These are phyloP conservation scores for Idris sp. DNA, from an alignment of 1,140 invertebrate genomes.

Conservation along the genomic window DNA sequence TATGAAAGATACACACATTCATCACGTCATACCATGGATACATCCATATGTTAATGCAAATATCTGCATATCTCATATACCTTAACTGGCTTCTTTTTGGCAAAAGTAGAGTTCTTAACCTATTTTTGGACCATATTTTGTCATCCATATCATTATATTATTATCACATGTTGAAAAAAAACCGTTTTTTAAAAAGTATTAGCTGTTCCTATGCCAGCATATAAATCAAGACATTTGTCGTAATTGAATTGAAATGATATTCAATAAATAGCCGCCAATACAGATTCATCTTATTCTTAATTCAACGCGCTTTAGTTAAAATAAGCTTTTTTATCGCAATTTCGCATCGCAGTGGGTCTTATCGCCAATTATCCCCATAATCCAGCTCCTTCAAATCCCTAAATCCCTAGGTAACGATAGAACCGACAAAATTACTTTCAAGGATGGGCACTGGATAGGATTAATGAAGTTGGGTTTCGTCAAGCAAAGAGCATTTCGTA, in stretches of 20 bases:
- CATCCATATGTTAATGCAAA: too few species aligned
- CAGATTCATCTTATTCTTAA: slow-evolving; percentile 13
- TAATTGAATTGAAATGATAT: slow-evolving; percentile 3
- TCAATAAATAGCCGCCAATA: background rate
- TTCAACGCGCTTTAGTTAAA: slow-evolving; percentile 22
- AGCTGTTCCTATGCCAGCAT: too few species aligned
- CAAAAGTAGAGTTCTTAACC: too few species aligned
- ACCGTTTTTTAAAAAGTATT: too few species aligned
- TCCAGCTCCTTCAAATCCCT: slow-evolving; percentile 55
- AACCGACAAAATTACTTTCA: slow-evolving; percentile 56
- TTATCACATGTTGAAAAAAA: too few species aligned
- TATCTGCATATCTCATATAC: too few species aligned
- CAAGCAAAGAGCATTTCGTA: slow-evolving; percentile 60
- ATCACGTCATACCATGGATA: too few species aligned
- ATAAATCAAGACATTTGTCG: too few species aligned
- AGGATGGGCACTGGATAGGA: slow-evolving; percentile 47
- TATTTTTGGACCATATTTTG: too few species aligned
- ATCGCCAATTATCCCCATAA: slow-evolving; percentile 58
- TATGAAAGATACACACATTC: too few species aligned
- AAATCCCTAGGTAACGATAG: slow-evolving; percentile 54
- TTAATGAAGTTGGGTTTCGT: slow-evolving; percentile 62
- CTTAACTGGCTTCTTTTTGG: too few species aligned
- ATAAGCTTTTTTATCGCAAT: slow-evolving; percentile 41
- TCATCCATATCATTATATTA: too few species aligned
- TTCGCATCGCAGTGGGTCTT: slow-evolving; percentile 28